These are phyloP conservation scores for Cephus runcator DNA, from an alignment of 2,888 invertebrate genomes.

Conservation along the genomic window DNA sequence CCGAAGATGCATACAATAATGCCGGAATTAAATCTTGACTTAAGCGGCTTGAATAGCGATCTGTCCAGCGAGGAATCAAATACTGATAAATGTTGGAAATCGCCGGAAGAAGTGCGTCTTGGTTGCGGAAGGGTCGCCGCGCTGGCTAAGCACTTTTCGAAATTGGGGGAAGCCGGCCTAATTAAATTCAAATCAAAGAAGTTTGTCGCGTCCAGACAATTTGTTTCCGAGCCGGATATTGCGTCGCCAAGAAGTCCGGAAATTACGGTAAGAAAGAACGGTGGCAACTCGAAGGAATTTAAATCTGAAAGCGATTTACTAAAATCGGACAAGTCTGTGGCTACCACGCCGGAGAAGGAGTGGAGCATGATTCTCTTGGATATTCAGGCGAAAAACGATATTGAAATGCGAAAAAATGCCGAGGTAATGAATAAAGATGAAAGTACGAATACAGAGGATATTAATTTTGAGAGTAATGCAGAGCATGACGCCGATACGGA, in stretches of 20 bases:
- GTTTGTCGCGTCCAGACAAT: conserved; percentile 45
- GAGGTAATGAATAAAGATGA: background rate
- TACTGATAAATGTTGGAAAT: conserved; percentile 73
- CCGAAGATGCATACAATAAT: conserved; percentile 41
- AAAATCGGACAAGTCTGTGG: conserved; percentile 39
- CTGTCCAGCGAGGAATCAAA: conserved; percentile 44
- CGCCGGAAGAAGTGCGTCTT: conserved; percentile 76
- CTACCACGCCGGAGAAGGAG: conserved; percentile 45
- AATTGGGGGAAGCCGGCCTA: conserved; percentile 61
- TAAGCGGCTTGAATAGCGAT: conserved; percentile 57
- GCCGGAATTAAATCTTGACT: conserved; percentile 60
- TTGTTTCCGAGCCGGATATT: conserved; percentile 63
- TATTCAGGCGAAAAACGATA: conserved; percentile 44
- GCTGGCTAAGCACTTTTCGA: conserved; percentile 75
- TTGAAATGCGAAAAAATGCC: conserved; percentile 8
- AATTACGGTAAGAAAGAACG: conserved; percentile 6
- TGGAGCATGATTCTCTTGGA: conserved; percentile 54
- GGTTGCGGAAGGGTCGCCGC: conserved; percentile 78
- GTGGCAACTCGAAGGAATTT: conserved; percentile 33
- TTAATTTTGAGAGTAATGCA: background rate
- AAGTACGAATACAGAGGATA: background rate
- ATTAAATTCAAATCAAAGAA: conserved; percentile 54
- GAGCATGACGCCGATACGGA: conserved; percentile 8
- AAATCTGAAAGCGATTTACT: conserved; percentile 56
- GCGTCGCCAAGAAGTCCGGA: conserved; percentile 41